Evolutionary conservation across 2,888 invertebrate genomes (phyloP).

Genomic region (Blastobasis lacticolella): DNA sequence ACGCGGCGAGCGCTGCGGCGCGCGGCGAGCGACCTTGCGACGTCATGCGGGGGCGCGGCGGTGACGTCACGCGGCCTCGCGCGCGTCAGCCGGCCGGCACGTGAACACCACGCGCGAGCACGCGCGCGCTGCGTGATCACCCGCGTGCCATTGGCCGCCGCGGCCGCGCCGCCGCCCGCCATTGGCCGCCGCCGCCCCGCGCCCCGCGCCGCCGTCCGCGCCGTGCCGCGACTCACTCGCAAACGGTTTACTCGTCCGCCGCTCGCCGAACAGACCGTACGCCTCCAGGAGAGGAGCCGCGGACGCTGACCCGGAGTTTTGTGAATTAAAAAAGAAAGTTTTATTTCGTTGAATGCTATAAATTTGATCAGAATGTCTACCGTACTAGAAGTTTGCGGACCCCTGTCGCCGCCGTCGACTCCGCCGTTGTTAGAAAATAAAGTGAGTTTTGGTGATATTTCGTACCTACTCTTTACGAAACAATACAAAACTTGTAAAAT

Average conservation of each 20-base stretch:
- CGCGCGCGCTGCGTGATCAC: slow-evolving; percentile 84
- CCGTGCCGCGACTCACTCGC: slow-evolving; percentile 55
- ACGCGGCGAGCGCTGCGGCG: slow-evolving; percentile 13
- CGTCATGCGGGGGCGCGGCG: slow-evolving; percentile 73
- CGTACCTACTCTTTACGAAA: not conserved
- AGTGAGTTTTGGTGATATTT: slow-evolving; percentile 55
- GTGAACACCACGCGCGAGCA: slow-evolving; percentile 88
- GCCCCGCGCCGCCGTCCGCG: slow-evolving; percentile 77
- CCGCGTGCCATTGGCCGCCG: slow-evolving; percentile 72
- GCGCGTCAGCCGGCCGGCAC: slow-evolving; percentile 84
- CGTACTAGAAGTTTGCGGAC: slow-evolving; percentile 64
- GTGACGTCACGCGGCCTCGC: slow-evolving; percentile 73
- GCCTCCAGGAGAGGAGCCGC: slow-evolving; percentile 43
- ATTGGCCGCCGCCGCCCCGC: slow-evolving; percentile 78
- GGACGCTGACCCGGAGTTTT: slow-evolving; percentile 52
- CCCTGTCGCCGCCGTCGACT: slow-evolving; percentile 82
- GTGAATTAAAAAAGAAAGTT: slow-evolving; percentile 67
- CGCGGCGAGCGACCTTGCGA: slow-evolving; percentile 51
- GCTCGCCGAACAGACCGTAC: slow-evolving; percentile 57
- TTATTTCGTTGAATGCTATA: slow-evolving; percentile 49
- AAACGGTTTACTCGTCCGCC: slow-evolving; percentile 70
- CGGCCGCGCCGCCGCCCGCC: slow-evolving; percentile 81
- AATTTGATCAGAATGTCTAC: slow-evolving; percentile 54
- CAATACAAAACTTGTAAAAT: not conserved
- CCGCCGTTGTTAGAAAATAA: slow-evolving; percentile 78